Conservation (phyloP, 2,113 vertebrate genomes). For the Microcebus jonahi region DNA sequence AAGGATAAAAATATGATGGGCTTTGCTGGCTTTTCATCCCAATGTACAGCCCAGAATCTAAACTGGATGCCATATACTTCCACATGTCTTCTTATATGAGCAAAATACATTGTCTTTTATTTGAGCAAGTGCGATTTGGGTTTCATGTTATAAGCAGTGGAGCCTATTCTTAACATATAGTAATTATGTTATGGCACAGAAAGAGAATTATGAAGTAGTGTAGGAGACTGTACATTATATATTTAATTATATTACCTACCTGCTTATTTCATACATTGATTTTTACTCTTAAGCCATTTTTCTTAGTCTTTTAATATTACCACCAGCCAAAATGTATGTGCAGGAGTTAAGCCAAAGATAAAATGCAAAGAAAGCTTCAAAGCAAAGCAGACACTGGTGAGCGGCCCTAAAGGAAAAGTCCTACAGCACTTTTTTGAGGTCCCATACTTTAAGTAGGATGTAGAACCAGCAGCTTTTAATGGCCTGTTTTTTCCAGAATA, state of each 20-base stretch:
- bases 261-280: not conserved
- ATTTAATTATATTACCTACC: not conserved
- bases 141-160: not conserved
- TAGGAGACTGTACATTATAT: not conserved
- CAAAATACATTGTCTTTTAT: not conserved
- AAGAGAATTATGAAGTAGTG: not conserved
- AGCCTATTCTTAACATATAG: not conserved
- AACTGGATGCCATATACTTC: not conserved
- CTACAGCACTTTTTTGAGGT: not conserved
- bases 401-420: not conserved
- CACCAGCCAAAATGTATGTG: not conserved
- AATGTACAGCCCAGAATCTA: not conserved
- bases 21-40: not conserved
- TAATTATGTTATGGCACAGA: not conserved
- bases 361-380: not conserved
- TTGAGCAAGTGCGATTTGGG: not conserved
- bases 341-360: not conserved
- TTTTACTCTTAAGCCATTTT: not conserved
- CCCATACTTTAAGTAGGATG: not conserved
- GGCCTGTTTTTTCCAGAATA: not conserved
- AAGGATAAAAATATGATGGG: not conserved
- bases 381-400: not conserved
- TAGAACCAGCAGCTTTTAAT: not conserved
- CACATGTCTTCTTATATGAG: not conserved
- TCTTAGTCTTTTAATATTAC: not conserved